Conservation (phyloP, 2,113 vertebrate species). For the Reinhardtius hippoglossoides region DNA sequence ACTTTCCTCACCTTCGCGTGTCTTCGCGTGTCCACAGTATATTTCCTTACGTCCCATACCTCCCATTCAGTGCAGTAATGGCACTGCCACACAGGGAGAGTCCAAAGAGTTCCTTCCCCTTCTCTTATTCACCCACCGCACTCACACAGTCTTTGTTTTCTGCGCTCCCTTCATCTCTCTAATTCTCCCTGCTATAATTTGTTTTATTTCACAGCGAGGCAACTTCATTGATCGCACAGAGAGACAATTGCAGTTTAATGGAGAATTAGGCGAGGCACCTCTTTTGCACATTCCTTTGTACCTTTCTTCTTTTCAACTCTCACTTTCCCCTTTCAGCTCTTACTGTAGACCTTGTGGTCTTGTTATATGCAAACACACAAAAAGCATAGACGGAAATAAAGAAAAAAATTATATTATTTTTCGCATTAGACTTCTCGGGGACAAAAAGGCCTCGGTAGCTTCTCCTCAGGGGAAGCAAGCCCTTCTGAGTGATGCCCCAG, state of each 20-base stretch:
- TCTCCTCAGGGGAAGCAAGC: constrained; percentile 48
- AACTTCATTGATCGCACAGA: constrained; percentile 39
- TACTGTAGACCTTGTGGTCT: constrained; percentile 49
- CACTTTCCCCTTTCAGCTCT: constrained; percentile 11
- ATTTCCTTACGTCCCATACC: constrained; percentile 1
- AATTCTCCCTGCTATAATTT: constrained; percentile 24
- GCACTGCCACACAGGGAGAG: constrained; percentile 22
- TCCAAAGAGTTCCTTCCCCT: not conserved
- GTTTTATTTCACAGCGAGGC: constrained; percentile 31
- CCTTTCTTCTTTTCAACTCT: constrained; percentile 22
- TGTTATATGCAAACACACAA: constrained; percentile 56
- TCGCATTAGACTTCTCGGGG: constrained; percentile 58
- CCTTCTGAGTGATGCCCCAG: constrained; percentile 66
- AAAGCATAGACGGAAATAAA: constrained; percentile 42
- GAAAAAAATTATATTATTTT: no score
- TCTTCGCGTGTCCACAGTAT: constrained; percentile 22
- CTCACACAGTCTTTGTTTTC: constrained; percentile 12
- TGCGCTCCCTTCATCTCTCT: constrained; percentile 21
- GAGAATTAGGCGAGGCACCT: constrained; percentile 35
- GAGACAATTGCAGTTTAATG: constrained; percentile 34
- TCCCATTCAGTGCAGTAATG: constrained; percentile 32
- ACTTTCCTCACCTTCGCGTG: constrained; percentile 61
- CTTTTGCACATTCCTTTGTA: constrained; percentile 31
- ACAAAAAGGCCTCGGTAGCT: constrained; percentile 45
- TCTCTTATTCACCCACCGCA: constrained; percentile 26